Base-by-base conservation (phyloP, 2,888 invertebrate species). In the Stenurella melanura region DNA sequence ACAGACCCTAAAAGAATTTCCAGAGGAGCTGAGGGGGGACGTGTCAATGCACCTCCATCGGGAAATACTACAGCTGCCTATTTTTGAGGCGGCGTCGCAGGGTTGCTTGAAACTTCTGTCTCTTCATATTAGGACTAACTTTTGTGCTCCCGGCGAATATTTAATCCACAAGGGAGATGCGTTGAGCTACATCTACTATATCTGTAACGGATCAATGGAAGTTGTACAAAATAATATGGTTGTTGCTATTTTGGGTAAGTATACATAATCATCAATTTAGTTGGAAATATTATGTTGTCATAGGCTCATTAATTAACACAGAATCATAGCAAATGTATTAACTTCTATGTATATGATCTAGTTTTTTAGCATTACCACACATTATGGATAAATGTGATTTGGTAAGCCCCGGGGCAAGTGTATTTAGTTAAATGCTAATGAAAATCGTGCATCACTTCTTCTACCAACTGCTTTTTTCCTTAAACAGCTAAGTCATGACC, bases 171-270 rank as follows among this genome's bases (percentile, higher is more conserved):
- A 95, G 90, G 98, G 98, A 57, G 98, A 98, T 87, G 97, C 97
- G 7, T 92, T 98, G 34, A 95, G 96, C 78, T 97, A 97, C 88
- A 96, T 98, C 85, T 98, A 97, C 90, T 97, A 98, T 90, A 94
- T 98, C 82, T 98, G 97, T 91, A 98, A 98, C 87, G 98, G 98
- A 7, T 97, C 97, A 34, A 97, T 98, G 97, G 98, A 98, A 90
- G 97, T 98, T 61, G 95, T 98, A 86, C 97, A 98, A 89, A 95
- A 97, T 86, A 96, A 95, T 80, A 98, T 98, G 97, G 98, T 98
- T 71, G 98, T 98, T 19, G 98, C 98, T 76, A 98, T 98, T 86
- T 91, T 98, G 82, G 98, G 98, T 98, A 90, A n/a, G 50, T 50
- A 93, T 93, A 9, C 7, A 26, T 26, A 26, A 4, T 26, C 6